Conservation (phyloP, 2,113 vertebrate species). For the Tachysurus vachellii region DNA sequence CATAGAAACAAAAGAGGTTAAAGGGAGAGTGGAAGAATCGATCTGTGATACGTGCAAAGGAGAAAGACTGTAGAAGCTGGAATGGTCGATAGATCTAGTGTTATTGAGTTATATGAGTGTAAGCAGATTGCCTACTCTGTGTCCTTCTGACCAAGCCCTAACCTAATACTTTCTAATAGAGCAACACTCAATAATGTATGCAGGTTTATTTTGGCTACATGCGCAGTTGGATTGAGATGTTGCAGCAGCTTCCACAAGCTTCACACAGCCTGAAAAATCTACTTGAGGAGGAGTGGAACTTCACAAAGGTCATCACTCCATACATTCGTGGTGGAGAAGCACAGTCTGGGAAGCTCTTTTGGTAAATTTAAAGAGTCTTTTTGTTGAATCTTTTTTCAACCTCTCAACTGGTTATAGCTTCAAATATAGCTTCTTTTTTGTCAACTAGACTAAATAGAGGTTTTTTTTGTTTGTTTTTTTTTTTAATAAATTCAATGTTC, state of each 20-base stretch:
- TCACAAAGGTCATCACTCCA: constrained; percentile 98
- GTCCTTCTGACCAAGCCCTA: not conserved
- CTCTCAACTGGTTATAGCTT: not conserved
- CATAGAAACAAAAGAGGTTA: not conserved
- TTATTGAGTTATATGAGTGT: not conserved
- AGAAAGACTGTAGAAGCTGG: not conserved
- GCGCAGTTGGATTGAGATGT: constrained; percentile 98
- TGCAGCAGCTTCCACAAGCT: constrained; percentile 97
- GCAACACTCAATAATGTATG: constrained; percentile 6
- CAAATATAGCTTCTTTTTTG: not conserved
- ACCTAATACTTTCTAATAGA: not conserved
- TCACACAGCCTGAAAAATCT: constrained; percentile 99
- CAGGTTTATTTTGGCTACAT: constrained; percentile 99
- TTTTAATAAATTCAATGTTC: not conserved
- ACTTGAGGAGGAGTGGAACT: constrained; percentile 97
- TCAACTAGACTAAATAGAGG: not conserved
- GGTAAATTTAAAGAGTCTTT: constrained; percentile 66
- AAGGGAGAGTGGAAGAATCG: not conserved
- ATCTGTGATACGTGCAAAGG: not conserved
- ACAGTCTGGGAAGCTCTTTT: constrained; percentile 96
- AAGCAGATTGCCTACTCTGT: not conserved
- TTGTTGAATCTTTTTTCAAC: not conserved
- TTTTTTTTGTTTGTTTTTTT: no score
- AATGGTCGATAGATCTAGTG: not conserved
- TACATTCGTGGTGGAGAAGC: constrained; percentile 97